These are phyloP conservation scores for Pseudopodoces humilis DNA, from an alignment of 2,113 vertebrate species.

Conservation along the genomic window DNA sequence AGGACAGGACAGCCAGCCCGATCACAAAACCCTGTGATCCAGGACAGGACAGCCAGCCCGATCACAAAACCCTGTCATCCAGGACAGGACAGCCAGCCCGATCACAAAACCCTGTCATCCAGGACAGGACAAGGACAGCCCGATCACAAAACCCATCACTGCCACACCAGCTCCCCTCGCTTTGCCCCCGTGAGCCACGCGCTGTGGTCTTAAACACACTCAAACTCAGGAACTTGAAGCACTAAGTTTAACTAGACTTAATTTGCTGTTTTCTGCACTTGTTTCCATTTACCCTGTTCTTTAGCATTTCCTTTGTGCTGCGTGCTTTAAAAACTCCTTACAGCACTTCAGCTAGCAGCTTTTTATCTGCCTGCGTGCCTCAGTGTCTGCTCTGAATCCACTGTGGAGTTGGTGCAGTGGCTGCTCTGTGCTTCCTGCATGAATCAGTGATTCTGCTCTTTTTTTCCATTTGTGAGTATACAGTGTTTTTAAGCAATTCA, in stretches of 20 bases:
- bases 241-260: not conserved
- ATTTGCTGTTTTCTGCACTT: not conserved
- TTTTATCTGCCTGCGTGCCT: conserved; percentile 9
- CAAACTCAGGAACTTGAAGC: not conserved
- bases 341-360: not conserved
- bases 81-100: too few species aligned
- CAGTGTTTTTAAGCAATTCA: conserved; percentile 49
- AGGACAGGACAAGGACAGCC: too few species aligned
- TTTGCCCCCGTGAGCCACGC: accelerated
- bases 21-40: too few species aligned
- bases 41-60: too few species aligned
- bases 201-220: not conserved
- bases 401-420: not conserved
- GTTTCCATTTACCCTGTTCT: not conserved
- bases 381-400: not conserved
- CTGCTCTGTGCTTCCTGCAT: not conserved
- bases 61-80: too few species aligned
- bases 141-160: too few species aligned
- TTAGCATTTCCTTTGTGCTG: not conserved
- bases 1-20: too few species aligned
- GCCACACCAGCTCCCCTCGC: accelerated
- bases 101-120: too few species aligned
- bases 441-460: conserved; percentile 10
- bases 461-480: not conserved
- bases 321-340: not conserved